These are phyloP conservation scores for Lycocerus yunnanus DNA, from an alignment of 2,888 invertebrate species.

Conservation along the genomic window DNA sequence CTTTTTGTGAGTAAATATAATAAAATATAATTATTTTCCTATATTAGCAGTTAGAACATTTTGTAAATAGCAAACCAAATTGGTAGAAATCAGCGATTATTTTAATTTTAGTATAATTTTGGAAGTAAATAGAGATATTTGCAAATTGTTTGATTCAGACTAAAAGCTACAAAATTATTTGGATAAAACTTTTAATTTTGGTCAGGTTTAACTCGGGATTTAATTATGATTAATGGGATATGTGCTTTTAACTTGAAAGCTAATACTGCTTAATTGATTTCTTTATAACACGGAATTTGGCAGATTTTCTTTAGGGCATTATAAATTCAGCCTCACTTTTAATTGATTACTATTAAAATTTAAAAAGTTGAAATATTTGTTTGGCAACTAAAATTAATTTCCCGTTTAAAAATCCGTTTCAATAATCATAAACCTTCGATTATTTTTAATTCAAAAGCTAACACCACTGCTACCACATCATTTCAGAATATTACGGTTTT, in stretches of 20 bases:
- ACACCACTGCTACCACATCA: no score
- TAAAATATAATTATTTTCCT: no score
- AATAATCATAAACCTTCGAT: neutral
- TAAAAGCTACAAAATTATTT: neutral
- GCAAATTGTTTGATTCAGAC: neutral
- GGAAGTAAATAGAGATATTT: no score
- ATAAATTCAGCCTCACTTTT: neutral
- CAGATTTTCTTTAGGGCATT: neutral
- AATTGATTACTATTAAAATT: no score
- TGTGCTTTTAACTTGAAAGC: neutral
- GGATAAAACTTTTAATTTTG: neutral
- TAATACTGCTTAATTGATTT: neutral
- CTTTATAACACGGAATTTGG: neutral
- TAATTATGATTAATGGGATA: neutral
- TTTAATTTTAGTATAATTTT: no score
- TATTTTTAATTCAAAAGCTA: neutral
- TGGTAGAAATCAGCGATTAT: no score
- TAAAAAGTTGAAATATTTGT: neutral
- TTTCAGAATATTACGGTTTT: neutral
- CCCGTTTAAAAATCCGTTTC: neutral
- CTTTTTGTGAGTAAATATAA: no score
- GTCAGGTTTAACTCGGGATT: neutral
- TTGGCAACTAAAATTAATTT: neutral
- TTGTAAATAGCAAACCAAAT: no score
- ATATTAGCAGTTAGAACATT: no score